Evolutionary conservation across 1,140 invertebrate species (phyloP).

Genomic region (Achatina immaculata): DNA sequence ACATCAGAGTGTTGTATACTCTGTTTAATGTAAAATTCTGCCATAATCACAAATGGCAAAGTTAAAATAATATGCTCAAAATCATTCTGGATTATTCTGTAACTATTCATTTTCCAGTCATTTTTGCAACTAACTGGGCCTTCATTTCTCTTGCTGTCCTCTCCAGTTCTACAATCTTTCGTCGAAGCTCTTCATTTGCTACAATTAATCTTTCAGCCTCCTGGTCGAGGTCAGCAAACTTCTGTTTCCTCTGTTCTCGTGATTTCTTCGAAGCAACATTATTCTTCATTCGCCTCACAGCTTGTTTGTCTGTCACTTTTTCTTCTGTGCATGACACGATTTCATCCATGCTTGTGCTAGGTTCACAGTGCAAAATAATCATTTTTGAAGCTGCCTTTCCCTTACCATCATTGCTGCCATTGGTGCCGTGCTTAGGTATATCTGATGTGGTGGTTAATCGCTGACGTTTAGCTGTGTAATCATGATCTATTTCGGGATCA

Average conservation of each 20-base stretch:
- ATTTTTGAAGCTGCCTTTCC: not conserved
- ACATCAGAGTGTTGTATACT: too few relatives aligned
- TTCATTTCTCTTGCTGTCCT: slow-evolving; percentile 65
- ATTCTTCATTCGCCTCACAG: slow-evolving; percentile 65
- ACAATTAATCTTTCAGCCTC: slow-evolving; percentile 56
- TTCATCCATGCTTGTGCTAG: not conserved
- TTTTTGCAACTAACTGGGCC: slow-evolving; percentile 58
- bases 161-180: slow-evolving; percentile 62
- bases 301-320: slow-evolving; percentile 45
- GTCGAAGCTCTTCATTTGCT: slow-evolving; percentile 58
- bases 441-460: not conserved
- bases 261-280: slow-evolving; percentile 68
- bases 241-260: slow-evolving; percentile 64
- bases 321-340: not conserved
- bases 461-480: not conserved
- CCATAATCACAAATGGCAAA: too few relatives aligned
- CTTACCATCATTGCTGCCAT: not conserved
- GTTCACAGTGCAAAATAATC: not conserved
- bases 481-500: not conserved
- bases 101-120: slow-evolving; percentile 56
- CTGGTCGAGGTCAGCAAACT: slow-evolving; percentile 64
- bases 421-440: not conserved
- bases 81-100: too few relatives aligned
- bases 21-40: too few relatives aligned
- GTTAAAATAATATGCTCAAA: too few relatives aligned